These are phyloP conservation scores for Sarotherodon lohbergeri DNA, from an alignment of 2,113 vertebrate genomes.

Conservation along the genomic window DNA sequence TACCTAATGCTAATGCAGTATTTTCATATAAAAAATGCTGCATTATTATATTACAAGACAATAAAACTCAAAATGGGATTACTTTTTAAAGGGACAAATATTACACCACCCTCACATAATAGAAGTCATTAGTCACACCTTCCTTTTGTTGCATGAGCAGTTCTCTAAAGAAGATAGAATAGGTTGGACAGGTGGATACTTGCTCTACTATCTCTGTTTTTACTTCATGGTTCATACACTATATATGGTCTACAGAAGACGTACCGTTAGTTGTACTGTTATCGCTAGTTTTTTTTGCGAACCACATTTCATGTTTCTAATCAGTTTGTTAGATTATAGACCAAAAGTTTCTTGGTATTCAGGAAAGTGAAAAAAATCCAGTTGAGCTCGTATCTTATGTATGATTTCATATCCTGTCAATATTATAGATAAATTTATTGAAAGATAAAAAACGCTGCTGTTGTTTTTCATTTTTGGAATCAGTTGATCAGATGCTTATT, in stretches of 20 bases:
- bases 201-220: neutral
- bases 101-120: neutral
- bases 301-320: constrained; percentile 15
- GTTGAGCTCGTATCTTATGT: neutral
- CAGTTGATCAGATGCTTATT: neutral
- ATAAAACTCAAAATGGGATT: neutral
- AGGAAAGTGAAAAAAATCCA: constrained; percentile 11
- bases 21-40: neutral
- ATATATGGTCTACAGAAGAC: neutral
- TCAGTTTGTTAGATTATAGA: constrained; percentile 5
- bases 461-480: neutral
- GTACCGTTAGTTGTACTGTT: neutral
- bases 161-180: neutral
- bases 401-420: neutral
- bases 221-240: neutral
- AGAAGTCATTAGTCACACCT: neutral
- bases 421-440: neutral
- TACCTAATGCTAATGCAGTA: neutral
- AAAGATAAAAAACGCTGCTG: neutral
- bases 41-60: neutral
- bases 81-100: neutral
- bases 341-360: constrained; percentile 20
- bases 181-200: neutral
- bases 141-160: neutral
- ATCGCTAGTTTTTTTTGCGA: neutral